phyloP scores from a whole-genome alignment of 2,113 vertebrate species.

The Coptodon rendalli region DNA sequence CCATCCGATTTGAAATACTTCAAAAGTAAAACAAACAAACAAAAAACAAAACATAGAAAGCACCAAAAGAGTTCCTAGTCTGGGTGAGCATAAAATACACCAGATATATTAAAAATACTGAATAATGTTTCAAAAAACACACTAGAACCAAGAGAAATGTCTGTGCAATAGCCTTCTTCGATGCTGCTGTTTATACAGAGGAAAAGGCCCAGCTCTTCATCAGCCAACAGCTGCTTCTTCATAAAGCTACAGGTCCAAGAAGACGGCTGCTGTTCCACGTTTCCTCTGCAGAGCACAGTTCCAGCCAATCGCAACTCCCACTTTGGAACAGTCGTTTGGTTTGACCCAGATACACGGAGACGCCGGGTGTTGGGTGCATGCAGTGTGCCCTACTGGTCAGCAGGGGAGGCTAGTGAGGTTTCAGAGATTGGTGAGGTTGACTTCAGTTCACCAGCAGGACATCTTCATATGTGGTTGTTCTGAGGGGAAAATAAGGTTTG shows the following conservation, averaged over 20 bases:
- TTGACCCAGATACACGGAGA: not conserved
- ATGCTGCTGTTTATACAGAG: not conserved
- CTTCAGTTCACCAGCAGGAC: conserved; percentile 73
- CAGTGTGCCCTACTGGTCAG: conserved; percentile 18
- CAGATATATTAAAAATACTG: not conserved
- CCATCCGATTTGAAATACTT: not conserved
- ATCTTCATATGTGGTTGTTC: conserved; percentile 76
- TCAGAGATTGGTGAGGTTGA: not conserved
- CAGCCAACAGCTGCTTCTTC: not conserved
- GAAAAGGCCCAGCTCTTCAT: not conserved
- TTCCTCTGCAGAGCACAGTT: not conserved
- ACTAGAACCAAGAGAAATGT: not conserved
- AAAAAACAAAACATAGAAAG: not conserved
- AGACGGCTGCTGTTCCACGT: not conserved
- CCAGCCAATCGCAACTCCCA: not conserved
- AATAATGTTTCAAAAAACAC: not conserved
- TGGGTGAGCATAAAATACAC: not conserved
- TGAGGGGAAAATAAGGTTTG: conserved; percentile 3
- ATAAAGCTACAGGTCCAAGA: not conserved
- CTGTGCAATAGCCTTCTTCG: not conserved
- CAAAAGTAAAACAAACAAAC: not conserved
- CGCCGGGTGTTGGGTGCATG: not conserved
- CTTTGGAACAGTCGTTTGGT: not conserved
- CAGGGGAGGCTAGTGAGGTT: conserved; percentile 18
- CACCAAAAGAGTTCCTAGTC: not conserved